Base-by-base conservation (phyloP, 2,113 vertebrate species). In the Brachyistius frenatus region DNA sequence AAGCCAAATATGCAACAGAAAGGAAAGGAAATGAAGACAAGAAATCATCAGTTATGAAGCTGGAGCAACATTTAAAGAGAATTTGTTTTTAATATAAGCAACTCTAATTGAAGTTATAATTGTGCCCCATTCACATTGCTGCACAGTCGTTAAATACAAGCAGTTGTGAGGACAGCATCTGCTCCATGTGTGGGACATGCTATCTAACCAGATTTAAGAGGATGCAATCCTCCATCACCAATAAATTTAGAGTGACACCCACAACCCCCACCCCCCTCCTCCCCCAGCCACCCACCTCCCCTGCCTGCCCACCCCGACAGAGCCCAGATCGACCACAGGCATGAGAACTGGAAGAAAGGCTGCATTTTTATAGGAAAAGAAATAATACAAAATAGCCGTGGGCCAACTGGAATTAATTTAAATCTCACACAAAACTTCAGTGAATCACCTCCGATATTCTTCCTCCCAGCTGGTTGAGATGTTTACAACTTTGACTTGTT, bases 381-480 rank as follows among this genome's bases (percentile, higher is more conserved):
- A 85, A 88, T 89, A 84, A 90, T 84, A 73, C 79, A 84, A 82
- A 87, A 83, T 79, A 88, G 86, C 91, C 88, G 14, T 31, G 58
- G 87, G 88, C 81, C 62, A 67, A 62, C 23, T 71, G 76, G 73
- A 89, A 93, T 91, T 88, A 78, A 93, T 92, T 92, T 82, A 85
- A 89, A 86, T 87, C 81, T 69, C 35, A 23, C 36, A 77, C 64
- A 86, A 85, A 89, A 75, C 87, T 84, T 88, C 73, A 85, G 73
- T 69, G 86, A 87, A 80, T 88, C 75, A 66, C 76, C 81, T 86
- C 80, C 52, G 15, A 88, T 80, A 77, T 71, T 36, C 49, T 44
- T 36, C 67, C 52, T 79, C 58, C 69, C 70, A 88, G 75, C 79
- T 81, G 83, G 75, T 84, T 86, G 76, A 71, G 86, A 84, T 88